A percentile compares a stretch with the other conserved stretches of the same genome.
These are phyloP conservation scores for Heliocidaris erythrogramma DNA, from an alignment of 35 echinoderm and acorn worm species.

Conservation along the genomic window DNA sequence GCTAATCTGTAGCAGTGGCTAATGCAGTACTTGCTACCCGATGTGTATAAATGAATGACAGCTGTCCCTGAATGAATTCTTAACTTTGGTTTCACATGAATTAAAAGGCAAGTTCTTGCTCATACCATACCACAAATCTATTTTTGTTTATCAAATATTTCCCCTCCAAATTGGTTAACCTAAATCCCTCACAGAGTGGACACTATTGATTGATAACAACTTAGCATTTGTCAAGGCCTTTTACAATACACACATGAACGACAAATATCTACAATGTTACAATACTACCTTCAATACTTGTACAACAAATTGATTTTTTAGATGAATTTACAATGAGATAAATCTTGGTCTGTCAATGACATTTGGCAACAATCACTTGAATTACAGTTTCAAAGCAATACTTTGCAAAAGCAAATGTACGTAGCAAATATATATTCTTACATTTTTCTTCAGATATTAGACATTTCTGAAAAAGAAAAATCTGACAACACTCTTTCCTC, in stretches of 20 bases:
- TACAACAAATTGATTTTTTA: not conserved
- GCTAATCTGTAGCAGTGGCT: not conserved
- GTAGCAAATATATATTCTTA: not conserved
- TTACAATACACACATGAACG: not conserved
- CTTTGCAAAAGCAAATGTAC: not conserved
- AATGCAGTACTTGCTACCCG: not conserved
- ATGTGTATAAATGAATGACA: not conserved
- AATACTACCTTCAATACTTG: not conserved
- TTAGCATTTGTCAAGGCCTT: no score
- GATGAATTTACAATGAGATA: not conserved
- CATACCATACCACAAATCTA: not conserved
- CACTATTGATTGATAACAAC: no score
- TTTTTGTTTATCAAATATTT: not conserved
- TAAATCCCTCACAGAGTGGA: not conserved
- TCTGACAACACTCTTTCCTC: not conserved
- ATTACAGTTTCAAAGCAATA: not conserved
- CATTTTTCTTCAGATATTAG: no score
- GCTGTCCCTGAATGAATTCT: not conserved
- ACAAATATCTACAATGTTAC: not conserved
- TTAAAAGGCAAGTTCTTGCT: not conserved
- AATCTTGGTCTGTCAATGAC: not conserved
- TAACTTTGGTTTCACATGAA: not conserved
- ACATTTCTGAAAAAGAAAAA: no score
- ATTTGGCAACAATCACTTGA: conserved; percentile 11
- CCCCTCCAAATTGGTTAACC: not conserved